Percentiles rank a stretch among this genome's conserved stretches.
phyloP scores from a whole-genome alignment of 2,797 vertebrate genomes.

The Acestrorhynchus altus region DNA sequence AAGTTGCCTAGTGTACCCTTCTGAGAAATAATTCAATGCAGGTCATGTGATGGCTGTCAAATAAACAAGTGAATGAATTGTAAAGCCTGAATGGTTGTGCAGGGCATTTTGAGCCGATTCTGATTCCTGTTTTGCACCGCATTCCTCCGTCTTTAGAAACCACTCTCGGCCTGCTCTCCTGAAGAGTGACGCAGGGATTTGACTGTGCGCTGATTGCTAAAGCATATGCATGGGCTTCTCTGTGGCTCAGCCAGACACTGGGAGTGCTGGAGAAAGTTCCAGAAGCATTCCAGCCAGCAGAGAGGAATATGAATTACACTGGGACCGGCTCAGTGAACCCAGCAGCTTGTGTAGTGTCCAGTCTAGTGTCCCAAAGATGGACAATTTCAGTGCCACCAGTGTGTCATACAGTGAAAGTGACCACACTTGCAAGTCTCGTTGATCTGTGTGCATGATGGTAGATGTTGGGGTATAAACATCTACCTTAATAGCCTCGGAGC shows the following conservation, averaged over 20 bases:
- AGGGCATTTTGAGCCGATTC: background rate
- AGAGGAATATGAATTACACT: conserved; percentile 6
- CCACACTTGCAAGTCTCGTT: too few relatives aligned
- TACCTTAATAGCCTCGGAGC: background rate
- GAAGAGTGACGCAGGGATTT: background rate
- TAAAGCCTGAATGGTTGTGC: background rate
- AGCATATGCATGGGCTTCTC: conserved; percentile 12
- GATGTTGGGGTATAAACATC: too few relatives aligned
- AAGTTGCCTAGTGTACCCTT: background rate
- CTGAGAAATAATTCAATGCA: background rate
- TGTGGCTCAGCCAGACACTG: conserved; percentile 12
- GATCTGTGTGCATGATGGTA: too few relatives aligned
- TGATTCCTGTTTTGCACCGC: background rate
- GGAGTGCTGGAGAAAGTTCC: conserved; percentile 12
- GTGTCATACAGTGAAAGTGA: conserved; percentile 4
- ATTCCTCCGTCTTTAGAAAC: background rate
- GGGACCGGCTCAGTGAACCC: background rate
- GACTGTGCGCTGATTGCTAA: conserved; percentile 22
- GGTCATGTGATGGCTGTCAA: background rate
- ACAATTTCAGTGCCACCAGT: background rate
- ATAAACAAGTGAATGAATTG: background rate
- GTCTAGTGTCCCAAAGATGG: background rate
- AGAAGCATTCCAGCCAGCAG: conserved; percentile 22
- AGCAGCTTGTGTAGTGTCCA: background rate
- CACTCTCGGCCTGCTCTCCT: background rate